These are phyloP conservation scores for Cantharis flavilabris DNA, from an alignment of 2,888 invertebrate genomes.

Conservation along the genomic window DNA sequence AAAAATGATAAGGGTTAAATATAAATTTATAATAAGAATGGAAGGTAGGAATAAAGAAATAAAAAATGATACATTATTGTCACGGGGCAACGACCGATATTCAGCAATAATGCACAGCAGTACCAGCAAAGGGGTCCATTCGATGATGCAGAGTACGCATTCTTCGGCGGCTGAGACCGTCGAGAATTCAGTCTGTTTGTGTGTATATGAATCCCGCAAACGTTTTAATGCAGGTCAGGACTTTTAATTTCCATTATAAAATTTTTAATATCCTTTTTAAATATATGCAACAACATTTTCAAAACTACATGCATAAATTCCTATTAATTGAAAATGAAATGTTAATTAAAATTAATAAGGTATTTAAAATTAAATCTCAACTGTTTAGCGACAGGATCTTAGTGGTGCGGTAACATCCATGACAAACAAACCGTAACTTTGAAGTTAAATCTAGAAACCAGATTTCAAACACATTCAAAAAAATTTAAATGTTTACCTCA, in stretches of 20 bases:
- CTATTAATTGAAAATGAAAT: not conserved
- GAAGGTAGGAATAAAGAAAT: not conserved
- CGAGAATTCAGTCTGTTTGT: slow-evolving; percentile 36
- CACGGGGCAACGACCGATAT: slow-evolving; percentile 36
- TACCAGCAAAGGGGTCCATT: slow-evolving; percentile 33
- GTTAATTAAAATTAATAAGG: not conserved
- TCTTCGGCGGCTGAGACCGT: slow-evolving; percentile 38
- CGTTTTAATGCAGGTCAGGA: slow-evolving; percentile 34
- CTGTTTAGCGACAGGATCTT: not conserved
- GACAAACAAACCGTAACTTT: not conserved
- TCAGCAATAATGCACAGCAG: slow-evolving; percentile 37
- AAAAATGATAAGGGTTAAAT: not conserved
- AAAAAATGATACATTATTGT: slow-evolving; percentile 21
- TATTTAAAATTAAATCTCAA: not conserved
- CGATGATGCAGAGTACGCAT: slow-evolving; percentile 36
- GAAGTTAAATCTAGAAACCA: not conserved
- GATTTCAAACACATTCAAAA: not conserved
- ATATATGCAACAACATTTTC: not conserved
- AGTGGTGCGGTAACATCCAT: not conserved
- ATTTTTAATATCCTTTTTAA: not conserved
- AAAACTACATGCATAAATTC: not conserved
- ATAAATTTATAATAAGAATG: not conserved
- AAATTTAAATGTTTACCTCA: not conserved
- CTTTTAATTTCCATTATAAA: not conserved
- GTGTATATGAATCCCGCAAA: slow-evolving; percentile 24